phyloP scores from a whole-genome alignment of 2,888 invertebrate genomes.

The Nephrotoma guestfalica region DNA sequence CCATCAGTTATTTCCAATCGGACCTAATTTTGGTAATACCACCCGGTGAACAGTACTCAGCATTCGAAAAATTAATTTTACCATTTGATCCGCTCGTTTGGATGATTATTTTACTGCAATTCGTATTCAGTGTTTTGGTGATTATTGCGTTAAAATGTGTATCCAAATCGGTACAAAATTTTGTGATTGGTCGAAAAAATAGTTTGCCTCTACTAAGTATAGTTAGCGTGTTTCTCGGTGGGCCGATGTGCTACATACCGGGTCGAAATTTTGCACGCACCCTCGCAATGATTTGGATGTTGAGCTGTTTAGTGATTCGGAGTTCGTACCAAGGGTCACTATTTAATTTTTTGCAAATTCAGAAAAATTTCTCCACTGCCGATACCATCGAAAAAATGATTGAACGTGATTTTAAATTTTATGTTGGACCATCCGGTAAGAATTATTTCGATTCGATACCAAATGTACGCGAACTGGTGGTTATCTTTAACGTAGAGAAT shows the following conservation, averaged over 20 bases:
- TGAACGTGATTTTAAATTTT: background rate
- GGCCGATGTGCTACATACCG: constrained; percentile 3
- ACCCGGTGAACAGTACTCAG: constrained; percentile 2
- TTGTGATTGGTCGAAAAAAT: constrained; percentile 9
- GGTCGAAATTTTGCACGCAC: constrained; percentile 11
- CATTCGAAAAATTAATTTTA: constrained; percentile 9
- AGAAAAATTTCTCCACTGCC: background rate
- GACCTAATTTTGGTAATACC: constrained; percentile 7
- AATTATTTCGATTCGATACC: background rate
- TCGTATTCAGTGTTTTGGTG: background rate
- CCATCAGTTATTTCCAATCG: background rate
- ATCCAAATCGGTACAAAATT: background rate
- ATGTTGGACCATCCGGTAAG: background rate
- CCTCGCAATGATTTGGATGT: constrained; percentile 11
- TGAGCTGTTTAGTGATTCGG: constrained; percentile 9
- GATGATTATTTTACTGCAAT: background rate
- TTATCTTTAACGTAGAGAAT: background rate
- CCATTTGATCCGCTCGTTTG: constrained; percentile 9
- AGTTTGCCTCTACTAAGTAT: constrained; percentile 6
- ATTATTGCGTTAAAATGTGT: constrained; percentile 5
- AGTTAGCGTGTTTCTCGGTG: constrained; percentile 10
- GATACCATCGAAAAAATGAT: background rate
- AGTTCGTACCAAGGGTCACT: constrained; percentile 13
- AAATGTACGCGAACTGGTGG: background rate
- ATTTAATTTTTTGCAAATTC: constrained; percentile 9